A percentile compares a stretch with the other conserved stretches of the same genome.
phyloP scores from a whole-genome alignment of 35 echinoderm and acorn worm species.

The Stichopus chloronotus region DNA sequence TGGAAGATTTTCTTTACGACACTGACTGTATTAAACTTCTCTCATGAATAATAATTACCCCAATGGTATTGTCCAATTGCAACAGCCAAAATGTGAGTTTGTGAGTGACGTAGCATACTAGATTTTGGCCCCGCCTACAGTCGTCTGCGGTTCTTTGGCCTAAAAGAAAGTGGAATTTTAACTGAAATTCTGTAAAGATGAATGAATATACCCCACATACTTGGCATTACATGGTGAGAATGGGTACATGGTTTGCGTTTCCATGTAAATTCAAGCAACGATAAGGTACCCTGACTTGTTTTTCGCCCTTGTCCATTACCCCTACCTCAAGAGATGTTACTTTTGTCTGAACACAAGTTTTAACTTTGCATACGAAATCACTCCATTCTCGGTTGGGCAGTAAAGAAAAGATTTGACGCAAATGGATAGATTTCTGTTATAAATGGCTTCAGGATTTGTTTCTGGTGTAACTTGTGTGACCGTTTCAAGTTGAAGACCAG shows the following conservation, averaged over 20 bases:
- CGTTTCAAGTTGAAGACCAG: not conserved
- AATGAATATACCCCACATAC: not conserved
- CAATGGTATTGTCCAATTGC: not conserved
- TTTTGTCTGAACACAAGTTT: conserved; percentile 38
- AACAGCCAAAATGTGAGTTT: not conserved
- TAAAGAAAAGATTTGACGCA: not conserved
- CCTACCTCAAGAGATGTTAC: conserved; percentile 55
- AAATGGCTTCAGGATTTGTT: conserved; percentile 34
- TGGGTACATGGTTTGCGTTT: not conserved
- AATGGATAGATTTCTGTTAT: conserved; percentile 6
- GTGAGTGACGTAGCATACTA: conserved; percentile 28
- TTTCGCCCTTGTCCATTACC: not conserved
- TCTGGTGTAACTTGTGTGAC: not conserved
- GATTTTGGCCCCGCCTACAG: conserved; percentile 32
- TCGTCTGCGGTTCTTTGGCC: not conserved
- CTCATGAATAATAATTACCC: not conserved
- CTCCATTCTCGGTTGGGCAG: conserved; percentile 15
- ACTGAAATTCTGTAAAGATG: not conserved
- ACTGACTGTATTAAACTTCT: no score
- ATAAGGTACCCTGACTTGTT: not conserved
- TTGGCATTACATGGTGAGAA: not conserved
- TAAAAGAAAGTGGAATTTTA: conserved; percentile 36
- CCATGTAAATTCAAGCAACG: not conserved
- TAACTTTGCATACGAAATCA: conserved; percentile 60
- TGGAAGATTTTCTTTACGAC: no score